phyloP scores from a whole-genome alignment of 35 echinoderm and acorn worm genomes.

The Chiridota heheva region DNA sequence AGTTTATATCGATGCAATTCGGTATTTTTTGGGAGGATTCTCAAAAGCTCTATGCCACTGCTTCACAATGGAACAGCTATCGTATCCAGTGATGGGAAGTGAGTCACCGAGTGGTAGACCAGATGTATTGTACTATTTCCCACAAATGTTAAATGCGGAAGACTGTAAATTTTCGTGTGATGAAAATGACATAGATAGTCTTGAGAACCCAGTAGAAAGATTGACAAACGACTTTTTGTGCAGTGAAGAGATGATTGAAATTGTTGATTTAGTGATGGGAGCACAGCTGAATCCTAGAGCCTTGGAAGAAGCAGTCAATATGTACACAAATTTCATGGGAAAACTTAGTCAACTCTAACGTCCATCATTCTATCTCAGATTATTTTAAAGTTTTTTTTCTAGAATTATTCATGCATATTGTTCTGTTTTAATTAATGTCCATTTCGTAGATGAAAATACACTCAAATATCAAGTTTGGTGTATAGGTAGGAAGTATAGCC shows the following conservation, averaged over 20 bases:
- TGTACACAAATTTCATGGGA: too few relatives aligned
- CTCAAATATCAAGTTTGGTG: too few relatives aligned
- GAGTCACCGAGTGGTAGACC: slow-evolving; percentile 47
- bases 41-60: slow-evolving; percentile 33
- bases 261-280: neutral
- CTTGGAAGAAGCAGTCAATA: neutral
- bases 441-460: too few relatives aligned
- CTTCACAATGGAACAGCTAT: slow-evolving; percentile 26
- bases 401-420: too few relatives aligned
- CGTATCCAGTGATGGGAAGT: slow-evolving; percentile 19
- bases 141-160: neutral
- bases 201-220: neutral
- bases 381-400: too few relatives aligned
- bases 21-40: slow-evolving; percentile 35
- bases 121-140: neutral
- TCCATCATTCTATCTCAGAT: too few relatives aligned
- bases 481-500: too few relatives aligned
- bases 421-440: too few relatives aligned
- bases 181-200: neutral
- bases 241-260: neutral
- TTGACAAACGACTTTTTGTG: neutral
- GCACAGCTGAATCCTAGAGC: neutral
- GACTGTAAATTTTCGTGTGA: neutral
- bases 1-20: slow-evolving; percentile 29
- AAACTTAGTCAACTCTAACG: too few relatives aligned